Base-by-base conservation (phyloP, 2,113 vertebrate species). In the Cyprinodon brontotheroides region DNA sequence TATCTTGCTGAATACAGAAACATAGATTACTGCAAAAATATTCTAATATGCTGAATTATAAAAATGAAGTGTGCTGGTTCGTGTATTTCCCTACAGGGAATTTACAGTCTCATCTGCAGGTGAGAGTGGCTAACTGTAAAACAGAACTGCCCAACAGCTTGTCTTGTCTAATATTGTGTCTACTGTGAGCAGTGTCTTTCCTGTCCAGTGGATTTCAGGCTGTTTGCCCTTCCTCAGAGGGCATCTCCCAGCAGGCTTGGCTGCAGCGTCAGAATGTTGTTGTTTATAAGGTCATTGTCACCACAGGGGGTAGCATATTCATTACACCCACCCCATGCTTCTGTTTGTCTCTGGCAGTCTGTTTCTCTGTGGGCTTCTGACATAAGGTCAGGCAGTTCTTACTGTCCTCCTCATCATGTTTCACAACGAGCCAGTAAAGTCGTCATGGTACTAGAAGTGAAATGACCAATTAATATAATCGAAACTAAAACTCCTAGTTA, bases 221-320 rank as follows among this genome's bases (percentile, higher is more conserved):
- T 75, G 65, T 86, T 85, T 92, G 92, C 89, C 92, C 90, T 92
- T 92, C 89, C 87, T 71, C 79, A 82, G 87, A 90, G 89, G 92
- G 85, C 91, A 87, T 81, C 87, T 90, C 91, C 87, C 89, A 91
- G 90, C 90, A 89, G 90, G 89, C 82, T 62, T 71, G 82, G 86
- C 81, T 78, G 64, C 17, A 75, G 82, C 80, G 80, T 89, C 86
- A 89, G 89, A 90, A 92, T 92, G 88, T 89, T 92, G 89, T 92
- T 92, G 89, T 89, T 90, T 89, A 88, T 87, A 94, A 94, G 93
- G 93, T 93, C 92, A 92, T 91, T 89, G 87, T 57, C 90, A 92
- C 91, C 80, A 90, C 86, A 91, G 93, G 93, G 87, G 91, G 92
- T 92, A 92, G 91, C 90, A 91, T 93, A 91, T 93, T 92, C 81